Percentiles rank a stretch among this genome's conserved stretches.
Conservation (phyloP, 2,113 vertebrate genomes). For the Catharus fuscescens region DNA sequence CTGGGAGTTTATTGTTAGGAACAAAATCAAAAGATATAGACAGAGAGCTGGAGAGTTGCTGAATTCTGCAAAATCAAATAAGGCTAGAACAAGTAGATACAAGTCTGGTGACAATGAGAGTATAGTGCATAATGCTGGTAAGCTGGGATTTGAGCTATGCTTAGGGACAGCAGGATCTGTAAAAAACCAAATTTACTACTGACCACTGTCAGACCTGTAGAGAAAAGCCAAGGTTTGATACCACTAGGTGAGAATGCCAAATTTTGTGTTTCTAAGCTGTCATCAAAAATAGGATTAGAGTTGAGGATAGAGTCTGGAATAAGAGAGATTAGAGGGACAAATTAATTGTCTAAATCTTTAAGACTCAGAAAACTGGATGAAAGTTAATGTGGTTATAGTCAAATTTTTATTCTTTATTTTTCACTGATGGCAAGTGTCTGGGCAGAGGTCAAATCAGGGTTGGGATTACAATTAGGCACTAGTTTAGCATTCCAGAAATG, state of each 20-base stretch:
- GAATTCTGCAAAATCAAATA: not conserved
- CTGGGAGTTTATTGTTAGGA: not conserved
- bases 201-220: not conserved
- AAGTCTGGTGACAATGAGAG: not conserved
- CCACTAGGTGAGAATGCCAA: not conserved
- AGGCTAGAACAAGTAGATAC: not conserved
- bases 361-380: not conserved
- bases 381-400: not conserved
- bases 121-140: not conserved
- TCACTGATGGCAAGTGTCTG: not conserved
- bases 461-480: constrained; percentile 43
- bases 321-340: constrained; percentile 25
- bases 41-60: not conserved
- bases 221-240: constrained; percentile 19
- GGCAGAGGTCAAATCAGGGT: constrained; percentile 32
- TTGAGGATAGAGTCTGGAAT: not conserved
- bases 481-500: not conserved
- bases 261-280: not conserved
- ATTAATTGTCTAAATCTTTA: constrained; percentile 35
- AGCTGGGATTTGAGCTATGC: not conserved
- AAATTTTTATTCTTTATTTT: constrained; percentile 50
- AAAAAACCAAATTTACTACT: not conserved
- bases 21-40: not conserved
- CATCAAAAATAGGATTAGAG: constrained; percentile 31
- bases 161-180: not conserved